Evolutionary conservation across 2,888 invertebrate species (phyloP).

Genomic region (Drosophila pseudotakahashii): DNA sequence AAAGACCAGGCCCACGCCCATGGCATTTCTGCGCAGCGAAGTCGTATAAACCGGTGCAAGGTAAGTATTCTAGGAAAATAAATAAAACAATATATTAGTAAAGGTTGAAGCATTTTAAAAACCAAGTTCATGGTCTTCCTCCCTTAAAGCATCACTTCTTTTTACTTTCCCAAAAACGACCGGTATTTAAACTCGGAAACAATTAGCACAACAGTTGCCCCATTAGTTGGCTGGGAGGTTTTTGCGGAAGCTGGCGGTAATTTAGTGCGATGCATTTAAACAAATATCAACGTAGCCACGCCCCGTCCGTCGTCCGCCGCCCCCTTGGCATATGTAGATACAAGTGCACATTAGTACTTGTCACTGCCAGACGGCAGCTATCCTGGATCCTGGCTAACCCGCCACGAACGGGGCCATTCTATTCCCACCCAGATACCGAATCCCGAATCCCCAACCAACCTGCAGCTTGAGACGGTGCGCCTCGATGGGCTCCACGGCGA

Average conservation of each 20-base stretch:
- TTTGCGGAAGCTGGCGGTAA: slow-evolving; percentile 59
- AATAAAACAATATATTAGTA: not conserved
- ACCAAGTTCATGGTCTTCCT: slow-evolving; percentile 2
- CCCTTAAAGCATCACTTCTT: slow-evolving; percentile 4
- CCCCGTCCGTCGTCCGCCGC: slow-evolving; percentile 17
- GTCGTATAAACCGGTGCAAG: slow-evolving; percentile 96
- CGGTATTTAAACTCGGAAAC: slow-evolving; percentile 74
- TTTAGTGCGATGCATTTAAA: slow-evolving; percentile 75
- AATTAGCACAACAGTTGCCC: slow-evolving; percentile 76
- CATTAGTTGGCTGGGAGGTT: slow-evolving; percentile 54
- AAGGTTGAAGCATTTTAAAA: not conserved
- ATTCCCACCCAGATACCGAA: not conserved
- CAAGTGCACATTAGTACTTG: slow-evolving; percentile 78
- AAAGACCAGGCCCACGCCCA: slow-evolving; percentile 96
- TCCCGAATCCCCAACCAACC: slow-evolving; percentile 84
- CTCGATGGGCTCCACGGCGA: slow-evolving; percentile 94
- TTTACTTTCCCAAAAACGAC: slow-evolving; percentile 14
- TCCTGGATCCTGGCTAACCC: slow-evolving; percentile 1
- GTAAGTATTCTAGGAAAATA: slow-evolving; percentile 90
- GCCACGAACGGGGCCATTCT: no score
- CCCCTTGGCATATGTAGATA: slow-evolving; percentile 49
- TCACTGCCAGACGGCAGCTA: slow-evolving; percentile 68
- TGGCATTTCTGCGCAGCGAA: slow-evolving; percentile 93
- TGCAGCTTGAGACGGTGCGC: slow-evolving; percentile 92
- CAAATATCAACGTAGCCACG: slow-evolving; percentile 66